These are phyloP conservation scores for Protomyctophum bolini DNA, from an alignment of 2,113 vertebrate species.

Conservation along the genomic window DNA sequence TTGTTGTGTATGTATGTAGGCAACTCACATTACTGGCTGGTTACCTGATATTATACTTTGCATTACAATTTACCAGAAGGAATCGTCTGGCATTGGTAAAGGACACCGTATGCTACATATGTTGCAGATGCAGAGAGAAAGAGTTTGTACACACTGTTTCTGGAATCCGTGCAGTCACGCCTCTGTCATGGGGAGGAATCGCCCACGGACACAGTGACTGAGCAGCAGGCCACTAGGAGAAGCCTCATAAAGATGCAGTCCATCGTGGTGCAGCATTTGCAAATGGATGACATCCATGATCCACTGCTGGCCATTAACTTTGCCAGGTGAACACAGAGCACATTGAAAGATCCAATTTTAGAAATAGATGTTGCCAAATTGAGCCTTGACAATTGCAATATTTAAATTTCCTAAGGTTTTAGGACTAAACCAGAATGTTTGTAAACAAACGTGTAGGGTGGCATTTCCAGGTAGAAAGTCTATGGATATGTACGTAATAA, in stretches of 20 bases:
- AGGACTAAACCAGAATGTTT: too few relatives aligned
- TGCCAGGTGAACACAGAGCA: conserved; percentile 82
- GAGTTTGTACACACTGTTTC: conserved; percentile 88
- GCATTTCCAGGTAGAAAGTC: too few relatives aligned
- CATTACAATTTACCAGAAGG: too few relatives aligned
- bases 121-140: conserved; percentile 91
- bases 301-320: conserved; percentile 95
- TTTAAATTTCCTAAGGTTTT: too few relatives aligned
- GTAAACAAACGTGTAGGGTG: too few relatives aligned
- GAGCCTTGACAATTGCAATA: too few relatives aligned
- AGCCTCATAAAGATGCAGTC: conserved; percentile 94
- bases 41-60: too few relatives aligned
- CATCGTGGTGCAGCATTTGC: conserved; percentile 88
- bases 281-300: conserved; percentile 88
- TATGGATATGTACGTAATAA: too few relatives aligned
- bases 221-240: conserved; percentile 86
- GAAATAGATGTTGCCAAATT: too few relatives aligned
- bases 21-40: too few relatives aligned
- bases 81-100: too few relatives aligned
- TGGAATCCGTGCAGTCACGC: conserved; percentile 93
- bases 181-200: conserved; percentile 87
- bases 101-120: neutral
- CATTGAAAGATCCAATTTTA: neutral
- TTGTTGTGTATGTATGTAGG: too few relatives aligned
- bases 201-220: conserved; percentile 74